These are phyloP conservation scores for Ploceus nigricollis DNA, from an alignment of 2,113 vertebrate genomes.

Conservation along the genomic window DNA sequence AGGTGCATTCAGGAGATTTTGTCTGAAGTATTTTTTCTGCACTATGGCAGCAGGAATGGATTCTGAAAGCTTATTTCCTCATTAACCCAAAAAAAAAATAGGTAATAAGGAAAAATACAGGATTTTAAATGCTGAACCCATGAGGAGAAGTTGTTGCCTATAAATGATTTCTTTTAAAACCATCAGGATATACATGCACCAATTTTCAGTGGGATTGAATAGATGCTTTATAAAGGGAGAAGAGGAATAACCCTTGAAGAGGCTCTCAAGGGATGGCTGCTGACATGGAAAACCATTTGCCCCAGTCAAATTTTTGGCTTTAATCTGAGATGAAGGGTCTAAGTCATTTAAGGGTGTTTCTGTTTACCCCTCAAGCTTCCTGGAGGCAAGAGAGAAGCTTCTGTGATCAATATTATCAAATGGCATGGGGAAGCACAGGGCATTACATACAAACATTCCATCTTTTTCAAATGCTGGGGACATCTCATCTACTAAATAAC, in stretches of 20 bases:
- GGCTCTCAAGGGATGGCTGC: slow-evolving; percentile 28
- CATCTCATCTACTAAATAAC: background rate
- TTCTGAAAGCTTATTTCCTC: background rate
- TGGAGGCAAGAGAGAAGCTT: slow-evolving; percentile 47
- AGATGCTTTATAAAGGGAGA: background rate
- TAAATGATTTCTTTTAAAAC: background rate
- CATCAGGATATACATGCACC: background rate
- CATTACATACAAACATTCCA: background rate
- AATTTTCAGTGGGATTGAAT: background rate
- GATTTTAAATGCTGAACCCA: background rate
- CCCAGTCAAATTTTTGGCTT: slow-evolving; percentile 42
- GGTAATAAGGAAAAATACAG: background rate
- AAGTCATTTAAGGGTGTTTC: slow-evolving; percentile 60
- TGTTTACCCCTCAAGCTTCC: slow-evolving; percentile 62
- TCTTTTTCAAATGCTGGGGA: background rate
- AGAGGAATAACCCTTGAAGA: background rate
- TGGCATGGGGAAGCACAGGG: background rate
- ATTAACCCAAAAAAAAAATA: background rate
- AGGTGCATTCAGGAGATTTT: background rate
- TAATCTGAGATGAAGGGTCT: slow-evolving; percentile 60
- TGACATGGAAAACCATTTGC: slow-evolving; percentile 55
- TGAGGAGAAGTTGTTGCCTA: background rate
- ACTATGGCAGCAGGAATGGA: background rate
- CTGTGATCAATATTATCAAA: slow-evolving; percentile 59
- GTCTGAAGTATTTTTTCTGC: background rate